Evolutionary conservation across 2,888 invertebrate species (phyloP).

Genomic region (Colletes collaris): DNA sequence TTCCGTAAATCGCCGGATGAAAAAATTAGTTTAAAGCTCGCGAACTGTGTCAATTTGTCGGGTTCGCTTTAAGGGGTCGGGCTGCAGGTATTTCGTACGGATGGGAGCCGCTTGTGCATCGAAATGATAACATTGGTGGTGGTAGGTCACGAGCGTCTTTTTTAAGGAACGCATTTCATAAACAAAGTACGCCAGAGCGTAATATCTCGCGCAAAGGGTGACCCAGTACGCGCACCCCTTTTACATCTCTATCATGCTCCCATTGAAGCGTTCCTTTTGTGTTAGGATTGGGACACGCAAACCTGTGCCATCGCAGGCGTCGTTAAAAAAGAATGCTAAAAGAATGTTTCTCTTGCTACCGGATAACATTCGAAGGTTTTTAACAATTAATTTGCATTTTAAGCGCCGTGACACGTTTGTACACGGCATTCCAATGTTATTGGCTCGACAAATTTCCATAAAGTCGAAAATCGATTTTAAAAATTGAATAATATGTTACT

Average conservation of each 20-base stretch:
- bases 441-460: too few relatives aligned
- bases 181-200: slow-evolving; percentile 39
- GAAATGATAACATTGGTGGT: slow-evolving; percentile 40
- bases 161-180: slow-evolving; percentile 36
- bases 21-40: slow-evolving; percentile 28
- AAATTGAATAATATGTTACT: too few relatives aligned
- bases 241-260: slow-evolving; percentile 14
- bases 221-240: slow-evolving; percentile 41
- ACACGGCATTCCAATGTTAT: neutral
- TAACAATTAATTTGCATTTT: slow-evolving; percentile 48
- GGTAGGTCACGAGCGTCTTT: slow-evolving; percentile 46
- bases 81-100: slow-evolving; percentile 19
- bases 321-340: slow-evolving; percentile 32
- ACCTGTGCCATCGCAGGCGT: slow-evolving; percentile 11
- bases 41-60: slow-evolving; percentile 40
- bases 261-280: slow-evolving; percentile 38
- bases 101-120: slow-evolving; percentile 18
- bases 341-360: slow-evolving; percentile 1
- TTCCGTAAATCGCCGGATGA: neutral
- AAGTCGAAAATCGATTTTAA: too few relatives aligned
- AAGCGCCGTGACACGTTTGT: neutral
- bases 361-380: slow-evolving; percentile 33
- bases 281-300: slow-evolving; percentile 23
- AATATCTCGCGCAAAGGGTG: slow-evolving; percentile 47
- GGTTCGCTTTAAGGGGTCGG: slow-evolving; percentile 5